Evolutionary conservation across 2,888 invertebrate species (phyloP).

Genomic region (Cetonia aurata): DNA sequence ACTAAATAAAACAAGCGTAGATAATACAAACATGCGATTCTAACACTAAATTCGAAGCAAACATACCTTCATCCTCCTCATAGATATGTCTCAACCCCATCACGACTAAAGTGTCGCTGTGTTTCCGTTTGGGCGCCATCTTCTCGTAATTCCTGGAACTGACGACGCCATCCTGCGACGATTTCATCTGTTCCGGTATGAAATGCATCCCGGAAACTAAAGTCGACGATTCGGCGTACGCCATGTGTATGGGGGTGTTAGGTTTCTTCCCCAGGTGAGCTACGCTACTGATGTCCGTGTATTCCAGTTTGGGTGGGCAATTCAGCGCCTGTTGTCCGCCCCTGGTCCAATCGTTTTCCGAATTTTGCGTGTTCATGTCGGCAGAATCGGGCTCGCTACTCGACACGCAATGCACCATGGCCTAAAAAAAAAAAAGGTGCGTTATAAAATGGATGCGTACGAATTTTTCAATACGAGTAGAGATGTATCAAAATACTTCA

Average conservation of each 20-base stretch:
- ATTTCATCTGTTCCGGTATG: constrained; percentile 60
- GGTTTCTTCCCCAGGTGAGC: constrained; percentile 59
- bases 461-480: no score
- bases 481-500: no score
- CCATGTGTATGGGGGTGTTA: constrained; percentile 60
- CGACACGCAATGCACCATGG: constrained; percentile 90
- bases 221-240: constrained; percentile 64
- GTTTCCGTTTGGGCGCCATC: constrained; percentile 60
- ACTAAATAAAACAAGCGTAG: no score
- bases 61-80: constrained; percentile 64
- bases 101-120: constrained; percentile 63
- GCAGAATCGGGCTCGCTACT: constrained; percentile 85
- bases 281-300: constrained; percentile 58
- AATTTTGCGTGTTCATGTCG: constrained; percentile 62
- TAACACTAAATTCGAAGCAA: not conserved
- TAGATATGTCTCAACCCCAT: constrained; percentile 64
- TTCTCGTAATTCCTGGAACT: constrained; percentile 64
- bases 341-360: constrained; percentile 62
- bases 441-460: no score
- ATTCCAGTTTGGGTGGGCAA: constrained; percentile 58
- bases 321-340: constrained; percentile 47
- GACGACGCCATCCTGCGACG: constrained; percentile 58
- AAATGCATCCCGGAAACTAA: constrained; percentile 62
- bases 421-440: constrained; percentile 65
- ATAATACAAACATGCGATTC: no score